phyloP scores from a whole-genome alignment of 2,888 invertebrate genomes.

The Dioctria linearis region DNA sequence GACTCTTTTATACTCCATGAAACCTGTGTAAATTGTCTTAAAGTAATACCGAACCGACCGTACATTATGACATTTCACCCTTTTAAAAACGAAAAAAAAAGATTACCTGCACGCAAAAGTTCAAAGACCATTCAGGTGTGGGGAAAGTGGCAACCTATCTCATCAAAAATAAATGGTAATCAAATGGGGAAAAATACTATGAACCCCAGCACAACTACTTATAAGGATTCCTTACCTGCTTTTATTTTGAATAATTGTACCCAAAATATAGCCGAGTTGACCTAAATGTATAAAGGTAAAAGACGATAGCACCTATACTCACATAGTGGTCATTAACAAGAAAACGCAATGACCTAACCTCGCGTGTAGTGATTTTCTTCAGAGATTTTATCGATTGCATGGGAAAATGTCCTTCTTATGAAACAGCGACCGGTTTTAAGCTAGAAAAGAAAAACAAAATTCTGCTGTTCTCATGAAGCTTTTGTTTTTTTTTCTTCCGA shows the following conservation, averaged over 20 bases:
- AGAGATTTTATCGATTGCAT: constrained; percentile 11
- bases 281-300: neutral
- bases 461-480: neutral
- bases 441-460: neutral
- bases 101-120: constrained; percentile 31
- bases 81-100: neutral
- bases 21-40: neutral
- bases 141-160: neutral
- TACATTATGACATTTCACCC: neutral
- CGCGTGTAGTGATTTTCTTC: constrained; percentile 10
- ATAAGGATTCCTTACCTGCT: neutral
- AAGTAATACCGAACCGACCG: neutral
- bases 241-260: neutral
- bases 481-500: neutral
- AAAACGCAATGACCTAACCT: constrained; percentile 5
- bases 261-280: neutral
- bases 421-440: constrained; percentile 12
- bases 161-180: neutral
- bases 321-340: neutral
- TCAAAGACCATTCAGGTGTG: neutral
- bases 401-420: neutral
- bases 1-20: neutral
- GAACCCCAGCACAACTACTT: neutral
- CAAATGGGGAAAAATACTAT: neutral
- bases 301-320: neutral